Evolutionary conservation across 2,888 invertebrate genomes (phyloP), one percentile per base, ranked within the genome.

Genomic region (Bhutanitis thaidina): DNA sequence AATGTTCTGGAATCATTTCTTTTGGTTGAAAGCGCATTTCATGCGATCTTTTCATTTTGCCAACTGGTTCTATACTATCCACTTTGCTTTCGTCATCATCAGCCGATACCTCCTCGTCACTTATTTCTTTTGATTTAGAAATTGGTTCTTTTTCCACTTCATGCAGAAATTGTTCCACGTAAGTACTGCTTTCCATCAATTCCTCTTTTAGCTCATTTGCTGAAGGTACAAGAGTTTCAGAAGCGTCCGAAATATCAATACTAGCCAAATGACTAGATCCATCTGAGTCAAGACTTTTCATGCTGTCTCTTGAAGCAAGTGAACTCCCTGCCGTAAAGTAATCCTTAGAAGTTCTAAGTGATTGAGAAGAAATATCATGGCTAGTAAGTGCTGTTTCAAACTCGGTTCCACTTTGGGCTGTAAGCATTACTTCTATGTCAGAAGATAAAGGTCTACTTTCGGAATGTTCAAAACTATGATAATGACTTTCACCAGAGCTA

Each of bases 161-260:
- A 70, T 80, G 80, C 60, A 90, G 57, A 57, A 90, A 90, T 57
- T 89, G 90, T 68, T 90, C 91, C 10, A 91, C 90, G 40, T 92
- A 91, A 27, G 91, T 91, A 56, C 90, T 91, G 54, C 91, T 90
- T 58, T 93, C 93, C 64, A 93, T 91, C 55, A 94, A 90, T 63
- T 94, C 94, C 63, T 93, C 93, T 69, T 94, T 94, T 43, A 94
- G 80, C 74, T 97, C 97, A 69, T 95, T 93, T 7, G 95, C 94
- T 1, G 98, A 97, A 10, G 97, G 96, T 8, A 98, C 94, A 7
- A 98, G 82, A 1, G 98, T 98, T 85, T 98, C 98, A 0, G 97
- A 97, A 20, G 95, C 91, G 78, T 98, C 98, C 29, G 97, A 97
- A 32, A 96, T 93, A 82, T 97, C 97, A 57, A 97, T 93, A 69